Conservation (phyloP, 1,140 invertebrate species). For the Hycleus phaleratus region DNA sequence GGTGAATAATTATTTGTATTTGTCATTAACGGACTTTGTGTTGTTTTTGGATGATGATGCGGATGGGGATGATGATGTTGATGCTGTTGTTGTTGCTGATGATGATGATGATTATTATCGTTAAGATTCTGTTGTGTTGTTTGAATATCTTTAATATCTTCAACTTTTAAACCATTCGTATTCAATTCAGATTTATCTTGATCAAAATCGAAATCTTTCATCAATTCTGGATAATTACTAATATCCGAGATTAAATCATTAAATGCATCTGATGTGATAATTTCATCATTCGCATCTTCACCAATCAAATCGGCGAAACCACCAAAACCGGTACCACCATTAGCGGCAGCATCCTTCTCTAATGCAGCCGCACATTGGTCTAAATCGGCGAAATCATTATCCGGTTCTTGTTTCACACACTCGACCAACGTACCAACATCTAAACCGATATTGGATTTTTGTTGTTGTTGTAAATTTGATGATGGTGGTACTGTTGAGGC, state of each 20-base stretch:
- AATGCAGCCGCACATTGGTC: constrained; percentile 70
- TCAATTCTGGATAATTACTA: constrained; percentile 67
- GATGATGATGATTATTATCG: constrained; percentile 2
- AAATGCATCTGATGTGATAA: constrained; percentile 70
- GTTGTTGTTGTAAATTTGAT: constrained; percentile 29
- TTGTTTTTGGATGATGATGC: constrained; percentile 11
- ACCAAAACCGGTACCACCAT: constrained; percentile 62
- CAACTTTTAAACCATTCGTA: constrained; percentile 47
- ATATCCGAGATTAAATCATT: constrained; percentile 86
- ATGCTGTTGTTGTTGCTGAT: background rate
- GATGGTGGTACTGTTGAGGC: constrained; percentile 22
- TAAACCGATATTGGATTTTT: constrained; percentile 27
- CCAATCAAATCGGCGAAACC: constrained; percentile 73
- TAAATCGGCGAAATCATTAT: constrained; percentile 74
- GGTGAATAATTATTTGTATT: constrained; percentile 44
- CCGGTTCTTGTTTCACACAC: constrained; percentile 73
- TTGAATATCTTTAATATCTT: constrained; percentile 40
- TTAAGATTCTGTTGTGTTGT: background rate
- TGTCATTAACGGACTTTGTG: constrained; percentile 27
- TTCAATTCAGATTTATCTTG: constrained; percentile 37
- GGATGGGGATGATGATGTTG: constrained; percentile 5
- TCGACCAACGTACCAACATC: constrained; percentile 59
- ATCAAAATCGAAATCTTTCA: constrained; percentile 75
- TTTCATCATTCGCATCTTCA: constrained; percentile 74
- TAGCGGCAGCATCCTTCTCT: constrained; percentile 69